Evolutionary conservation across 2,113 vertebrate genomes (phyloP), one percentile per base, ranked within the genome.

Genomic region (Chinchilla lanigera): DNA sequence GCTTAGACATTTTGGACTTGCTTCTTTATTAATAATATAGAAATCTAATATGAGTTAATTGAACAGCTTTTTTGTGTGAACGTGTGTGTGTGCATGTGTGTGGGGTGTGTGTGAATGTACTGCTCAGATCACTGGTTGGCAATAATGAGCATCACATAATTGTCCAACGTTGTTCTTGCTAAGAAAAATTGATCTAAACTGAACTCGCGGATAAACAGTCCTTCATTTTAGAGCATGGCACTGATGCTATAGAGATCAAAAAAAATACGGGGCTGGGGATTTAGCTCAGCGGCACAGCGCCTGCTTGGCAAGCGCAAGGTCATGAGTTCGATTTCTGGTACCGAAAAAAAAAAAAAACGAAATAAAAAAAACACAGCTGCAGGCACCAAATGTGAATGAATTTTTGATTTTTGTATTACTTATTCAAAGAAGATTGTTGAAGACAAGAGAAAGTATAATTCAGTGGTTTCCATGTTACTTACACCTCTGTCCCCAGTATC

Each of bases 11-110:
- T 85, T 81, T 30, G 33, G 1, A 22, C 5, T 22, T 81, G 4
- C 85, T 84, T 44, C 14, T 92, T 95, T 58, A 86, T 84, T 38
- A 86, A 41, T 80, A 52, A 95, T 83, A 90, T 80, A 13, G 35
- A 3, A 87, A 41, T 86, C 44, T 41, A 83, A 28, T 78, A 13
- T 14, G 24, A 60, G 0, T 33, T 89, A 77, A 50, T 58, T 22
- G 3, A 19, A 63, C 20, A 81, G 28, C 17, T 67, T 38, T 4
- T 78, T 30, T 12, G 0, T 80, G 33, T 50, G 28, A 50, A 13
- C 14, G 13, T 52, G 77, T 80, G 44, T 78, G 78, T 69, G 0
- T 44, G 1, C n/a, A n/a, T 89, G 41, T 54, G 4, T 61, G 13
- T 41, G 6, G 7, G 54, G 14, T 35, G 19, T 38, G 10, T 11